phyloP scores from a whole-genome alignment of 2,113 vertebrate genomes.

The Anthoscopus minutus region DNA sequence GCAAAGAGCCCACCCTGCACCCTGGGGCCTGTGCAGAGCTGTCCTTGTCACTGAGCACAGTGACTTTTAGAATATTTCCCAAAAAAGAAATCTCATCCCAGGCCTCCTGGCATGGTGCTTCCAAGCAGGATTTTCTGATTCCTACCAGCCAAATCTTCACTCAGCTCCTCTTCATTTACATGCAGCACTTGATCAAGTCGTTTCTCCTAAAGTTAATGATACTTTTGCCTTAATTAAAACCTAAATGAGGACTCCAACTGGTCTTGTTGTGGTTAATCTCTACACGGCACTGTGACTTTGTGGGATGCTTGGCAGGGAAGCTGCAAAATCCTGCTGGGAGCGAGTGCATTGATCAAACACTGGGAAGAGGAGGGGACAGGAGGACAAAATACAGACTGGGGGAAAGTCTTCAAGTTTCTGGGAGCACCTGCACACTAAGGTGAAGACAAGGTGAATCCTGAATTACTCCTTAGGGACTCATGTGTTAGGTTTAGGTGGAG shows the following conservation, averaged over 20 bases:
- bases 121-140: background rate
- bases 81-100: background rate
- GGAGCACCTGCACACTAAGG: background rate
- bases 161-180: conserved; percentile 15
- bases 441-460: background rate
- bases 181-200: background rate
- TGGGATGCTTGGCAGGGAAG: background rate
- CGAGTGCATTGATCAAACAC: background rate
- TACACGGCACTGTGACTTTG: background rate
- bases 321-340: background rate
- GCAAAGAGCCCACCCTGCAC: background rate
- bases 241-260: conserved; percentile 26
- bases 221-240: conserved; percentile 49
- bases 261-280: conserved; percentile 1
- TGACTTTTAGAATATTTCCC: background rate
- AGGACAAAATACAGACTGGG: background rate
- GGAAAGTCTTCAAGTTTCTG: background rate
- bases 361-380: background rate
- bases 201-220: background rate
- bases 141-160: background rate
- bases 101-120: background rate
- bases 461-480: background rate
- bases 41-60: background rate
- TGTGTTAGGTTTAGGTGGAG: background rate
- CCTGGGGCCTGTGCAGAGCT: background rate